Conservation (phyloP, 2,888 invertebrate genomes). For the Conchocele bisecta region DNA sequence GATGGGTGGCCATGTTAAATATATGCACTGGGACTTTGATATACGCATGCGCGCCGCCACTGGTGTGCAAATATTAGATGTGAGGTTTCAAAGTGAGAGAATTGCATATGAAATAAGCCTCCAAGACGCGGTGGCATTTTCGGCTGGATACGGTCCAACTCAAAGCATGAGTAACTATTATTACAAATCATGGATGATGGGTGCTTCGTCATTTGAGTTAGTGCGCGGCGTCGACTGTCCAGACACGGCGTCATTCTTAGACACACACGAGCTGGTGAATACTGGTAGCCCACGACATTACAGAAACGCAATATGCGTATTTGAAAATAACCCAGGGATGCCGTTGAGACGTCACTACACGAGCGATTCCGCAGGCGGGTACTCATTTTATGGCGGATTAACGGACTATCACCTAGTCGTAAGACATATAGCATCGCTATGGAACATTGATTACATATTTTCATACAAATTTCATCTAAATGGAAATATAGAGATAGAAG, state of each 20-base stretch:
- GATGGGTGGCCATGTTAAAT: conserved; percentile 71
- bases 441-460: conserved; percentile 77
- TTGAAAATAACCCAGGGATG: conserved; percentile 72
- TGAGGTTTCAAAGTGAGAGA: conserved; percentile 74
- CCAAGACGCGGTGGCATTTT: conserved; percentile 74
- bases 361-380: conserved; percentile 53
- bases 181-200: conserved; percentile 72
- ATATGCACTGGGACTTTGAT: conserved; percentile 79
- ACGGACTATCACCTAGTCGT: conserved; percentile 72
- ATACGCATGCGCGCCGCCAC: conserved; percentile 69
- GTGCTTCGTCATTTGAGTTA: conserved; percentile 71
- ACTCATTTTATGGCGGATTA: conserved; percentile 65
- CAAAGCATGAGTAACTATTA: conserved; percentile 66
- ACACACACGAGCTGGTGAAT: conserved; percentile 67
- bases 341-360: conserved; percentile 76
- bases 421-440: conserved; percentile 69
- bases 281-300: conserved; percentile 54
- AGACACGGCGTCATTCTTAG: conserved; percentile 72
- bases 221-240: conserved; percentile 79
- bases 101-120: conserved; percentile 77
- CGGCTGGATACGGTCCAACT: conserved; percentile 72
- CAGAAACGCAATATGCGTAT: conserved; percentile 73
- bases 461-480: conserved; percentile 78
- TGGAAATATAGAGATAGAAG: conserved; percentile 73
- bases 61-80: conserved; percentile 73